Conservation (phyloP, 2,113 vertebrate genomes). For the Dicerorhinus sumatrensis region DNA sequence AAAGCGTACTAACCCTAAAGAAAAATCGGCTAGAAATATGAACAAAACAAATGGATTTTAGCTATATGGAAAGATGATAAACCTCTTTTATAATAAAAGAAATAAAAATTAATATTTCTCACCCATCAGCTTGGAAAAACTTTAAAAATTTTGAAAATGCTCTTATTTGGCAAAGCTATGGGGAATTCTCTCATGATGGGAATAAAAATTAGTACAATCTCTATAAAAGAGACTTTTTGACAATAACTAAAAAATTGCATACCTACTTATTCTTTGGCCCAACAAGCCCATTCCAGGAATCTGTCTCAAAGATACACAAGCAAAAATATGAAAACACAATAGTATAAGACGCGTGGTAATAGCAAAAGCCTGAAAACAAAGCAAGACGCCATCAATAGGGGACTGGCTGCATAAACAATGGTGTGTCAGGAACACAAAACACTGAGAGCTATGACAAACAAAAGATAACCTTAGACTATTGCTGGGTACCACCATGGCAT, state of each 20-base stretch:
- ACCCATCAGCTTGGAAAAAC: background rate
- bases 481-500: no score
- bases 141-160: background rate
- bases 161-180: background rate
- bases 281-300: background rate
- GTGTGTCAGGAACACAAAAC: background rate
- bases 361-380: background rate
- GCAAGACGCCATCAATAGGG: background rate
- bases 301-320: background rate
- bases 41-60: background rate
- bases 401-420: background rate
- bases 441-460: background rate
- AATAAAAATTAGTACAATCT: background rate
- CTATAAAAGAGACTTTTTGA: background rate
- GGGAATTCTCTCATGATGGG: background rate
- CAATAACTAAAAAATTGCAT: background rate
- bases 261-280: background rate
- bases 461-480: background rate
- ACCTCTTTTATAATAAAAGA: background rate
- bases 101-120: background rate
- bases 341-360: background rate
- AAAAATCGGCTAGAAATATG: background rate
- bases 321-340: background rate
- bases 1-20: background rate
- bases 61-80: background rate